Evolutionary conservation across 2,113 vertebrate species (phyloP).

Genomic region (Etia nguti): DNA sequence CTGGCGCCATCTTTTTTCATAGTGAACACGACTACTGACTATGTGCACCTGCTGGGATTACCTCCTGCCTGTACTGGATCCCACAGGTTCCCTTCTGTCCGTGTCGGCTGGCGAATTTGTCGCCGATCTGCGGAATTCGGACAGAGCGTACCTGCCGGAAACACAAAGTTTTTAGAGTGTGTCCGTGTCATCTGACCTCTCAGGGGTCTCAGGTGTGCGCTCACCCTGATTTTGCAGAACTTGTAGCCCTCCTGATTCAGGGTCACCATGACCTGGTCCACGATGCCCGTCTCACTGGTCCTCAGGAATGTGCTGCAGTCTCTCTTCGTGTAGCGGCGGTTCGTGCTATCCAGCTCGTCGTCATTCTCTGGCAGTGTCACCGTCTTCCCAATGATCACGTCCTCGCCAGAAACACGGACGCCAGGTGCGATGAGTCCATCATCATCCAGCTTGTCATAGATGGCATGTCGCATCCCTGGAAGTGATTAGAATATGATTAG

Average conservation of each 20-base stretch:
- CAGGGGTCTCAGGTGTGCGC: conserved; percentile 3
- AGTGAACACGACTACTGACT: too few relatives aligned
- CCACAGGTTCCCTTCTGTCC: conserved; percentile 98
- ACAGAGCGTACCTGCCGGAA: conserved; percentile 88
- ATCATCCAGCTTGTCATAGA: conserved; percentile 97
- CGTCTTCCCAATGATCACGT: conserved; percentile 98
- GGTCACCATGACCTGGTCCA: conserved; percentile 99
- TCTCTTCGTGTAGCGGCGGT: conserved; percentile 91
- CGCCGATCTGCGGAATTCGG: conserved; percentile 96
- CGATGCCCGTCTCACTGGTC: conserved; percentile 96
- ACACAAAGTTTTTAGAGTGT: not conserved
- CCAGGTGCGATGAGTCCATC: conserved; percentile 96
- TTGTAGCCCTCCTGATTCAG: conserved; percentile 99
- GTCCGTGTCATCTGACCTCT: too few relatives aligned
- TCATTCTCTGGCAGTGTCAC: conserved; percentile 95
- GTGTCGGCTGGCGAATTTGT: conserved; percentile 97
- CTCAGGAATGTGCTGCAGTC: conserved; percentile 97
- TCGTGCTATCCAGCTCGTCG: conserved; percentile 91
- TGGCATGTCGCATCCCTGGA: conserved; percentile 95
- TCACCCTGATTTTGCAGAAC: conserved; percentile 98
- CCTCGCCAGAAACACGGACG: conserved; percentile 95
- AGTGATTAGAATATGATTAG: not conserved
- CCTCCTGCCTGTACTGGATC: conserved; percentile 98
- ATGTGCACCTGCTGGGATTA: conserved; percentile 45
- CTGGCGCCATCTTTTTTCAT: too few relatives aligned